Evolutionary conservation across 2,888 invertebrate species (phyloP), one percentile per base, ranked within the genome.

Genomic region (Drosophila kambysellisi): DNA sequence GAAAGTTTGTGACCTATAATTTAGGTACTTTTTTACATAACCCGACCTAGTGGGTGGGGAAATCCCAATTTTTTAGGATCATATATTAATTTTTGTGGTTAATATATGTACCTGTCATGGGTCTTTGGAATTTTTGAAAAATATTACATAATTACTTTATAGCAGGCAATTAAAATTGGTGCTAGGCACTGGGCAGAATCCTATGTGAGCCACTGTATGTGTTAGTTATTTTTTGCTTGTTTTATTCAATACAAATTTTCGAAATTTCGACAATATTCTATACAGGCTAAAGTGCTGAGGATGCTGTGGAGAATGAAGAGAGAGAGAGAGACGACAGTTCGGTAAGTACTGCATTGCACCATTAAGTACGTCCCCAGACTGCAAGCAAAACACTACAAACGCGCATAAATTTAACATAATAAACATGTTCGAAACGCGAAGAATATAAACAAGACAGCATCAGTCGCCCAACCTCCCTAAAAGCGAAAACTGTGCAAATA

Each of bases 331-430:
- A 9, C 29, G 30, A 9, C 12, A 6, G 25, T 3, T 33, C 37
- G 37, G n/a, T 58, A 9, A 37, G 25, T 50, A 25, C 53, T 29
- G n/a, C 37, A 67, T 53, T 57, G 51, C 53, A 69, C 39, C 66
- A 69, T 69, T 57, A 63, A 65, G 54, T 50, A 30, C 11, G 53
- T 57, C 62, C 70, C 65, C 30, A 33, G 39, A 48, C 43, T 11
- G 51, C 41, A 75, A 71, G 29, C 37, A 58, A 46, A 70, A 56
- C 50, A 81, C 82, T 80, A 70, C 78, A 81, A 83, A 63, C 64
- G 74, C 70, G 72, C 84, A 84, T 83, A 87, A 83, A 80, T 79
- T 85, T 82, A 78, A 82, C 89, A 85, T 88, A 82, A 87, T 88
- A 83, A 85, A 83, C 82, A 80, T 80, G 79, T 67, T 71, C 68